Evolutionary conservation across 2,888 invertebrate genomes (phyloP), one percentile per base, ranked within the genome.

Genomic region (Pecten maximus): DNA sequence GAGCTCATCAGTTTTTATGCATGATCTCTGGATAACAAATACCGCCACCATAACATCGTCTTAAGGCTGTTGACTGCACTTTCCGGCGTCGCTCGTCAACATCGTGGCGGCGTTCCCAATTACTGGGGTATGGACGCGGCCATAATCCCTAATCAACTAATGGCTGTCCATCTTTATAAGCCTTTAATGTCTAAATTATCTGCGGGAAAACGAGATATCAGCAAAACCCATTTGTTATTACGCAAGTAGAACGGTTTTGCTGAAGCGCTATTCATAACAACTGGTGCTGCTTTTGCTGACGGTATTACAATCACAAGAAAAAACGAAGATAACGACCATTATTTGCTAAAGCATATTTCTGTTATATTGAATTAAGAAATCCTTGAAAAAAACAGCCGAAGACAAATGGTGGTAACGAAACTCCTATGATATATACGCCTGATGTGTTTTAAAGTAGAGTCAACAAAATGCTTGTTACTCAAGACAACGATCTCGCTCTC

Each of bases 101-200:
- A 28, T 10, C 19, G 15, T 35, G 74, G 28, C 74, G 74, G 74
- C 74, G 15, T 74, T 74, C 74, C 74, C 74, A 74, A 74, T 74
- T 74, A 74, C 35, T 28, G 10, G 4, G 74, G 74, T 74, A 74
- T 35, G 74, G 28, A 74, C 74, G 8, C 35, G 28, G 35, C 35
- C 12, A 74, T 74, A 74, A 74, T 74, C 35, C 74, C 35, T 74
- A 74, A 74, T 74, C 74, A 74, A 35, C 74, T 74, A 74, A 74
- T 74, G 74, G 74, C 35, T 74, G 74, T 74, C 74, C 74, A 23
- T 74, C 74, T 74, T 74, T 74, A 74, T 74, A 74, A 74, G 74
- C 74, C 74, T 23, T 74, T 74, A 74, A 74, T 74, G 74, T 74
- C 74, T 0, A 35, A 74, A 74, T 74, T 74, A 74, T 74, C 74